These are phyloP conservation scores for Notolepis coatsorum DNA, from an alignment of 2,797 vertebrate genomes.

Conservation along the genomic window DNA sequence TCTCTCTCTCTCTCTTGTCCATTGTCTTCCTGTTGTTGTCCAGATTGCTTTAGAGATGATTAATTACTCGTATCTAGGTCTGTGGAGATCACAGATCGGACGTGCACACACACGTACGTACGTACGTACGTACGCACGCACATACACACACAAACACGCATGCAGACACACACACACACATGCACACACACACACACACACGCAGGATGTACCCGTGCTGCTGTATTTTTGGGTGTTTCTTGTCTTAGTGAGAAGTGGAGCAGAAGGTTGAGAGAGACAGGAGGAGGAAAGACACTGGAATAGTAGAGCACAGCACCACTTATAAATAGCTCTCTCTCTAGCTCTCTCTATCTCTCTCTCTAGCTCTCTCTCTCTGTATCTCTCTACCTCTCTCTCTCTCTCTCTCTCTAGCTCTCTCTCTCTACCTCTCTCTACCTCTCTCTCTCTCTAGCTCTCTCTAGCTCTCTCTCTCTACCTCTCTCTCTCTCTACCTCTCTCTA, in stretches of 20 bases:
- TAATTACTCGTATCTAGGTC: constrained; percentile 44
- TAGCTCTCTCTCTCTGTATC: constrained; percentile 30
- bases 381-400: constrained; percentile 20
- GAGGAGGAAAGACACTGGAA: constrained; percentile 59
- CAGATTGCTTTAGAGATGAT: constrained; percentile 44
- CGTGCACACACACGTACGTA: background rate
- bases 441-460: constrained; percentile 23
- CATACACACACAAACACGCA: constrained; percentile 14
- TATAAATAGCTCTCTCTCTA: constrained; percentile 76
- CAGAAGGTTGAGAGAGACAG: constrained; percentile 69
- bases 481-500: background rate
- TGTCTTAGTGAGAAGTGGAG: constrained; percentile 71
- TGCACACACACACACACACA: constrained; percentile 20
- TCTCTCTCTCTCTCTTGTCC: no score
- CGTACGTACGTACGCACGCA: constrained; percentile 2
- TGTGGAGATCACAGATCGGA: constrained; percentile 38
- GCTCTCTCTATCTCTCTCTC: constrained; percentile 33
- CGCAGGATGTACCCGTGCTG: constrained; percentile 18
- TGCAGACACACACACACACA: constrained; percentile 21
- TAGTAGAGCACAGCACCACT: constrained; percentile 72
- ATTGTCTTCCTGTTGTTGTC: constrained; percentile 45
- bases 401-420: constrained; percentile 26
- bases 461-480: background rate
- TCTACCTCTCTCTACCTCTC: constrained; percentile 9
- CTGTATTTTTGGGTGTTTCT: constrained; percentile 57